phyloP scores from a whole-genome alignment of 2,888 invertebrate genomes.

The Candidula unifasciata region DNA sequence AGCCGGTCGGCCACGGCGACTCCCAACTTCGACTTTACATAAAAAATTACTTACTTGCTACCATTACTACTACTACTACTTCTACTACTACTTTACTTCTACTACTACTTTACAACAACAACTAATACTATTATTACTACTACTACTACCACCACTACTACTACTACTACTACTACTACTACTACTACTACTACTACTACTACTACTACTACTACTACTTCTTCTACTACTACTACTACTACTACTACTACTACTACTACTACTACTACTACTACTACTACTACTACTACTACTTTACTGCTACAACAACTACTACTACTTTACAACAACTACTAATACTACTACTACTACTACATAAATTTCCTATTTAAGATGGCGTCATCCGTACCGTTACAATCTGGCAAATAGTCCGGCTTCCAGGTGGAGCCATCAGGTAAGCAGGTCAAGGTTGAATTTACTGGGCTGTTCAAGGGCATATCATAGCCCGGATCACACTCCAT shows the following conservation, averaged over 20 bases:
- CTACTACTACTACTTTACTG: background rate
- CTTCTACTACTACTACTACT: background rate
- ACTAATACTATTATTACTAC: background rate
- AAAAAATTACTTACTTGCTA: no score
- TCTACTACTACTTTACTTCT: background rate
- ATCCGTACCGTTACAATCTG: conserved; percentile 37
- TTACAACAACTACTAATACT: background rate
- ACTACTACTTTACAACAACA: background rate
- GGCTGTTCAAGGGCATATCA: conserved; percentile 30
- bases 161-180: conserved; percentile 4
- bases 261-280: background rate
- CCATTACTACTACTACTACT: background rate
- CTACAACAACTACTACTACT: background rate
- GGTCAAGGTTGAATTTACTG: background rate
- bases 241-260: conserved; percentile 8
- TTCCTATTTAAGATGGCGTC: background rate
- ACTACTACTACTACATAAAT: background rate
- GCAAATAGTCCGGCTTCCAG: conserved; percentile 31
- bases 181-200: background rate
- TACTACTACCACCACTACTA: background rate
- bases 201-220: conserved; percentile 4
- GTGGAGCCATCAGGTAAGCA: conserved; percentile 2
- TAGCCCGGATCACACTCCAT: conserved; percentile 20
- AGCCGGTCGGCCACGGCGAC: no score
- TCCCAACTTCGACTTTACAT: no score